Conservation (phyloP, 1,140 invertebrate species). For the Tigriopus japonicus region DNA sequence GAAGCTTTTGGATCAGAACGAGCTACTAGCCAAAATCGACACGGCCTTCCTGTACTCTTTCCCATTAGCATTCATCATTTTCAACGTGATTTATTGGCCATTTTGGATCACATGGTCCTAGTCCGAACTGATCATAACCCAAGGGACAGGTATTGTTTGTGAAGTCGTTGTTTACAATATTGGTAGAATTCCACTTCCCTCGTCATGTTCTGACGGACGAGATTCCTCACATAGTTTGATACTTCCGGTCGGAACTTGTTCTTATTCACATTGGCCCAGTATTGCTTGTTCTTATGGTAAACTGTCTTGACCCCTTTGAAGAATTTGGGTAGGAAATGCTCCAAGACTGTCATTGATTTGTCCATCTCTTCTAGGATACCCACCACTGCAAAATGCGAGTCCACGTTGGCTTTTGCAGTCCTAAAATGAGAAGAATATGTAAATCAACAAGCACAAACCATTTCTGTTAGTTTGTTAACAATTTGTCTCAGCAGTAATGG, state of each 20-base stretch:
- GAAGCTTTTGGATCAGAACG: neutral
- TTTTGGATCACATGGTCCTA: slow-evolving; percentile 1
- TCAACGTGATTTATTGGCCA: slow-evolving; percentile 12
- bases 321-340: neutral
- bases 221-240: neutral
- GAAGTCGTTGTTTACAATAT: neutral
- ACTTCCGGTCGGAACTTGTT: too few species aligned
- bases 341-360: neutral
- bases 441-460: neutral
- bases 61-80: slow-evolving; percentile 5
- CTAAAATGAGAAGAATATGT: neutral
- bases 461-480: too few species aligned
- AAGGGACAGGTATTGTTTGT: neutral
- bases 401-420: neutral
- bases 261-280: neutral
- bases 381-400: neutral
- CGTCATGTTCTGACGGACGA: neutral
- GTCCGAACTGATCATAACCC: too few species aligned
- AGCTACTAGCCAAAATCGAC: neutral
- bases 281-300: neutral
- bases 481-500: too few species aligned
- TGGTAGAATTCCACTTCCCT: neutral
- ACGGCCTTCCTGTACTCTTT: slow-evolving; percentile 1
- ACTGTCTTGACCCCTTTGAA: neutral
- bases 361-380: neutral